Percentiles rank a stretch among this genome's conserved stretches.
These are phyloP conservation scores for Formicarius rufipectus DNA, from an alignment of 2,113 vertebrate genomes.

Conservation along the genomic window DNA sequence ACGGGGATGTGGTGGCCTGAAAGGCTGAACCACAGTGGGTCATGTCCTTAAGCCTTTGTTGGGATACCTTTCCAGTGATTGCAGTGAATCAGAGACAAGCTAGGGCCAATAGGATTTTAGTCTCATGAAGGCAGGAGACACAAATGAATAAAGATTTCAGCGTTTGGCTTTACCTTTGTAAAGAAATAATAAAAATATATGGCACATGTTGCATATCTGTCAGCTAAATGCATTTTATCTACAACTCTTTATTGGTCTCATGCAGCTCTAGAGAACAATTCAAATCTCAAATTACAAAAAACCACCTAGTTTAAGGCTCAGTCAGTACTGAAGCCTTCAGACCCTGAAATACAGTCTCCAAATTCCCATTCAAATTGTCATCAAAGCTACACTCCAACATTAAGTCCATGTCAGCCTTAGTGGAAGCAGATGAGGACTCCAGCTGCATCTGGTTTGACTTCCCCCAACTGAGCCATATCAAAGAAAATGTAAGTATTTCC, in stretches of 20 bases:
- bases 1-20: background rate
- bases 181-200: conserved; percentile 56
- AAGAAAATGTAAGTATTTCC: conserved; percentile 28
- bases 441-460: conserved; percentile 50
- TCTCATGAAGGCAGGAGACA: background rate
- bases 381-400: conserved; percentile 51
- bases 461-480: conserved; percentile 9
- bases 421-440: conserved; percentile 58
- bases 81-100: background rate
- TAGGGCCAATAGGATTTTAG: background rate
- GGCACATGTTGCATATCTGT: conserved; percentile 30
- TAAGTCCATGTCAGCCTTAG: conserved; percentile 51
- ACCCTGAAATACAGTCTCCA: conserved; percentile 37
- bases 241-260: conserved; percentile 10
- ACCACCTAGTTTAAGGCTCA: conserved; percentile 24
- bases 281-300: conserved; percentile 62
- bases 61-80: background rate
- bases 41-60: background rate
- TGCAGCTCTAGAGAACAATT: conserved; percentile 48
- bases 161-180: conserved; percentile 23
- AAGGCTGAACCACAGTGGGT: background rate
- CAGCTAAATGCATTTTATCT: conserved; percentile 56
- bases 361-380: conserved; percentile 64
- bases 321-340: conserved; percentile 22
- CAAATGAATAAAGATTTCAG: conserved; percentile 33